Conservation (phyloP, 2,888 invertebrate species). For the Cactoblastis cactorum region DNA sequence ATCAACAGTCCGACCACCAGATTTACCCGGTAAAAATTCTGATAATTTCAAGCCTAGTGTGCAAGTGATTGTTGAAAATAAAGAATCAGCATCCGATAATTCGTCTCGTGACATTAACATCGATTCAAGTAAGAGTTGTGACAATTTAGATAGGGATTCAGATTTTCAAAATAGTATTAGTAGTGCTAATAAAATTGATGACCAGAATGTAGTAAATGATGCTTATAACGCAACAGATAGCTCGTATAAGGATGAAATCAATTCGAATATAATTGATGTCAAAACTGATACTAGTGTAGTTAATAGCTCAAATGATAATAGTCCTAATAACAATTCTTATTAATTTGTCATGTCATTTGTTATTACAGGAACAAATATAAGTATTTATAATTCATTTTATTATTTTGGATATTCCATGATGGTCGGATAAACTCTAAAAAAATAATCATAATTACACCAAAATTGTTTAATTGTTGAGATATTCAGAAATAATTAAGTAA, state of each 20-base stretch:
- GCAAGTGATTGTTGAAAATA: slow-evolving; percentile 59
- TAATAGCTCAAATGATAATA: slow-evolving; percentile 51
- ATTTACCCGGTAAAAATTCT: slow-evolving; percentile 33
- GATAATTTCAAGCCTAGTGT: slow-evolving; percentile 54
- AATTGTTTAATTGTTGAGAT: no score
- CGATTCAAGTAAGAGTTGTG: slow-evolving; percentile 40
- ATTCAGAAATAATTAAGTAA: no score
- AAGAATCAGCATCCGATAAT: slow-evolving; percentile 39
- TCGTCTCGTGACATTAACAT: slow-evolving; percentile 29
- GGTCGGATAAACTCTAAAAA: no score
- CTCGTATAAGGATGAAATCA: slow-evolving; percentile 57
- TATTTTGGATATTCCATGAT: not conserved
- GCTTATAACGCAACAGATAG: slow-evolving; percentile 35
- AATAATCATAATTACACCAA: no score
- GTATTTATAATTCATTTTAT: not conserved
- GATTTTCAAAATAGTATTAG: slow-evolving; percentile 41
- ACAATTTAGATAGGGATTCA: slow-evolving; percentile 41
- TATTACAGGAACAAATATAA: not conserved
- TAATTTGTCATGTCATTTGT: slow-evolving; percentile 30
- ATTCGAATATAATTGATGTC: slow-evolving; percentile 60
- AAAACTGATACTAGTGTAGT: slow-evolving; percentile 44
- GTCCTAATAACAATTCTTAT: slow-evolving; percentile 71
- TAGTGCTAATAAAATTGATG: slow-evolving; percentile 39
- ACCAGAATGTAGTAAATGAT: slow-evolving; percentile 35
- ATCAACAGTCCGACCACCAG: slow-evolving; percentile 71